Base-by-base conservation (phyloP, 2,113 vertebrate genomes). In the Neolamprologus variostigma region DNA sequence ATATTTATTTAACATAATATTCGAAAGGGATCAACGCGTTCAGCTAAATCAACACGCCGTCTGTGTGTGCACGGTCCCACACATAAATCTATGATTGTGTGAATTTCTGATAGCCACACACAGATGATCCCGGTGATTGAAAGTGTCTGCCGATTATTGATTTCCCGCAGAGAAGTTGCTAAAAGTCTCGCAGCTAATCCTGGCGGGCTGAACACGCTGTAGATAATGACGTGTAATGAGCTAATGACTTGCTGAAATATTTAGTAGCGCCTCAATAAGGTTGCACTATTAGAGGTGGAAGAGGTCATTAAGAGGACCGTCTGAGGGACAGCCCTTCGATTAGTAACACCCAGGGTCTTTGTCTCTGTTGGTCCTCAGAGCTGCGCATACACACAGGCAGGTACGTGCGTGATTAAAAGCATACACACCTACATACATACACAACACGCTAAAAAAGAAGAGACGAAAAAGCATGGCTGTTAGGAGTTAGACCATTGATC, bases 161-260 rank as follows among this genome's bases (percentile, higher is more conserved):
- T 96, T 95, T 95, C 87, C 85, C 63, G 7, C 91, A 88, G 93
- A 94, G 94, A 95, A 96, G 93, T 96, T 95, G 95, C 90, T 94
- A 93, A 95, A 93, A 95, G 93, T 95, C 95, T 95, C 79, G 33
- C 84, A 88, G 95, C 93, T 95, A 95, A 96, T 95, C 95, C 92
- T 91, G 89, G 95, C 85, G 86, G 91, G 92, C 93, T 87, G 93
- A 89, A 93, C 92, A 73, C 81, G 92, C 94, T 92, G 93, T 95
- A 95, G 93, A 95, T 96, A 96, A 96, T 95, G 94, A 96, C 91
- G 93, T 87, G 92, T 96, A 96, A 96, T 97, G 96, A 96, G 94
- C 94, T 97, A 96, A 97, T 96, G 96, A 96, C 96, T 89, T 85
- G 95, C 85, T 97, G 95, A 96, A 97, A 96, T 96, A 97, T 97